These are phyloP conservation scores for Chrysoperla carnea DNA, from an alignment of 1,140 invertebrate genomes.

Conservation along the genomic window DNA sequence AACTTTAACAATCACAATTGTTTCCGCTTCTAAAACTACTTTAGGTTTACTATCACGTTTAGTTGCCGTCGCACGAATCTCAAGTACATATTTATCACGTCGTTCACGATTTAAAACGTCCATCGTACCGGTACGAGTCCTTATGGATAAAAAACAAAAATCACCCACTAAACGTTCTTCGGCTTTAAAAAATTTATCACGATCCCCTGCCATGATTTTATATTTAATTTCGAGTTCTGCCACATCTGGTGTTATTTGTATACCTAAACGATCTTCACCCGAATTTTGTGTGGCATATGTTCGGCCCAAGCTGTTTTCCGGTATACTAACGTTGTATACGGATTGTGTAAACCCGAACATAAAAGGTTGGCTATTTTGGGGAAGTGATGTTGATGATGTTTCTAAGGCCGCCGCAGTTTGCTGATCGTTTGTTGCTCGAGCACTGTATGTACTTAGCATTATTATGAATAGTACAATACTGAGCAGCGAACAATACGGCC, in stretches of 20 bases:
- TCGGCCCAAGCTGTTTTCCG: conserved; percentile 79
- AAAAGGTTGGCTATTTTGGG: conserved; percentile 10
- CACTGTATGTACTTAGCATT: not conserved
- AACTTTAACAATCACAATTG: conserved; percentile 61
- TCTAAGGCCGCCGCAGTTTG: conserved; percentile 13
- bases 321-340: conserved; percentile 77
- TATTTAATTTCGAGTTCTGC: conserved; percentile 44
- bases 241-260: conserved; percentile 22
- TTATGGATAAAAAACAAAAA: conserved; percentile 79
- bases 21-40: conserved; percentile 43
- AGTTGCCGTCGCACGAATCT: conserved; percentile 54
- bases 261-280: conserved; percentile 33
- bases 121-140: conserved; percentile 68
- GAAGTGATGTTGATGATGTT: conserved; percentile 8
- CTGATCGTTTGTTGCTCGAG: conserved; percentile 1
- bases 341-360: conserved; percentile 48
- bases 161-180: conserved; percentile 75
- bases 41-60: conserved; percentile 36
- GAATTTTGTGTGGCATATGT: conserved; percentile 44
- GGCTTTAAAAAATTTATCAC: conserved; percentile 81
- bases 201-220: conserved; percentile 69
- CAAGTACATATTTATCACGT: conserved; percentile 62
- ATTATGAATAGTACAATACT: not conserved
- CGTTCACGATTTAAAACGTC: conserved; percentile 82
- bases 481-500: not conserved